phyloP scores from a whole-genome alignment of 2,797 vertebrate species.

The Pipistrellus kuhlii region DNA sequence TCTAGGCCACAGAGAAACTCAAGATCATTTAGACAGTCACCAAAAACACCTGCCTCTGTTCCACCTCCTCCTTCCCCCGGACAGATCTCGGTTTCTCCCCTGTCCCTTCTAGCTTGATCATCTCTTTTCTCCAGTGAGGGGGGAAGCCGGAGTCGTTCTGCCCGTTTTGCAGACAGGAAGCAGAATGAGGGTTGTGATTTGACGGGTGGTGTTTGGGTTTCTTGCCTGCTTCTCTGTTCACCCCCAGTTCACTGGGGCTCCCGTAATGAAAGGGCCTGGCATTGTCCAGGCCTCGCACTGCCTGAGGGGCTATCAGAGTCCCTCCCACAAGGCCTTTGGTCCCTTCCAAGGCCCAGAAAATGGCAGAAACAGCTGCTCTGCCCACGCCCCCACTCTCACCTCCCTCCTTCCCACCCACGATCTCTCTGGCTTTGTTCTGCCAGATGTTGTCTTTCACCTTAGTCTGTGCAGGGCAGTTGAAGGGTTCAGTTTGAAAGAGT shows the following conservation, averaged over 20 bases:
- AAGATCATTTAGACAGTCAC: background rate
- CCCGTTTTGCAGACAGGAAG: background rate
- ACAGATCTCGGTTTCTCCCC: background rate
- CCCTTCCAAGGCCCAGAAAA: background rate
- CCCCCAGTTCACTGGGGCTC: background rate
- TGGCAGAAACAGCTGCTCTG: constrained; percentile 48
- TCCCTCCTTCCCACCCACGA: background rate
- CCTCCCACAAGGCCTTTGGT: background rate
- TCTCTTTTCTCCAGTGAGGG: background rate
- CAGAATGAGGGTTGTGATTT: background rate
- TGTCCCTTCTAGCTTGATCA: background rate
- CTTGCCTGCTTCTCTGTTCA: background rate
- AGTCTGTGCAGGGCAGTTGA: background rate
- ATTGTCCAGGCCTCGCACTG: background rate
- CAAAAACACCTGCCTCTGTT: background rate
- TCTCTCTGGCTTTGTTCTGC: constrained; percentile 28
- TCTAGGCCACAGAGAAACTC: background rate
- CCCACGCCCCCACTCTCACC: background rate
- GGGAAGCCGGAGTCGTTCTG: background rate
- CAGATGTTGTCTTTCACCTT: constrained; percentile 53
- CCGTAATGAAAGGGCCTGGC: background rate
- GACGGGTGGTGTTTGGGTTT: background rate
- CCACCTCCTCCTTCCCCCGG: background rate
- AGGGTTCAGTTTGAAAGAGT: background rate
- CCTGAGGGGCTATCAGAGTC: background rate